Evolutionary conservation across 2,888 invertebrate species (phyloP).

Genomic region (Clitarchus hookeri): DNA sequence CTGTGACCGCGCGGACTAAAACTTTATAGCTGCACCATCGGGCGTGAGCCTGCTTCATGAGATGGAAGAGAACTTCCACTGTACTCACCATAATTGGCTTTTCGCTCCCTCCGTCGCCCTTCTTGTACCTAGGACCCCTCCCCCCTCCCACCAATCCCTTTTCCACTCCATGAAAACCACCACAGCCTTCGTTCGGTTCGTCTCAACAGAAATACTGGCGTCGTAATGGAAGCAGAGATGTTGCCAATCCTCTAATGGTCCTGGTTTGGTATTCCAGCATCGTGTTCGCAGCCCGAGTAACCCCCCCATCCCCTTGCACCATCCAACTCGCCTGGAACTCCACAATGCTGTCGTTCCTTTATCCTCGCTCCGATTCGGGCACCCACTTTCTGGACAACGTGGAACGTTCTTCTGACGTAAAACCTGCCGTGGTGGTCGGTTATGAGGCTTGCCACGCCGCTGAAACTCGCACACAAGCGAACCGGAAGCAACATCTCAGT

Average conservation of each 20-base stretch:
- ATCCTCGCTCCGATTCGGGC: no score
- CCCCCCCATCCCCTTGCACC: no score
- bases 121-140: background rate
- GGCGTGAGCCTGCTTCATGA: background rate
- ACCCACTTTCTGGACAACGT: no score
- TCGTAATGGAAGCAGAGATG: slow-evolving; percentile 2
- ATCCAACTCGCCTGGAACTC: no score
- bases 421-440: no score
- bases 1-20: no score
- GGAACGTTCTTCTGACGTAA: no score
- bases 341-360: no score
- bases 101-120: background rate
- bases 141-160: background rate
- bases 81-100: slow-evolving; percentile 1
- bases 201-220: slow-evolving; percentile 1
- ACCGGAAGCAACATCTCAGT: no score
- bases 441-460: no score
- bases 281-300: background rate
- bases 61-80: background rate
- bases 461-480: no score
- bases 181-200: background rate
- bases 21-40: background rate
- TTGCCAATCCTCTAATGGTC: background rate
- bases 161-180: no score
- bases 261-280: background rate